Evolutionary conservation across 2,888 invertebrate species (phyloP).

Genomic region (Caenorhabditis sp.): DNA sequence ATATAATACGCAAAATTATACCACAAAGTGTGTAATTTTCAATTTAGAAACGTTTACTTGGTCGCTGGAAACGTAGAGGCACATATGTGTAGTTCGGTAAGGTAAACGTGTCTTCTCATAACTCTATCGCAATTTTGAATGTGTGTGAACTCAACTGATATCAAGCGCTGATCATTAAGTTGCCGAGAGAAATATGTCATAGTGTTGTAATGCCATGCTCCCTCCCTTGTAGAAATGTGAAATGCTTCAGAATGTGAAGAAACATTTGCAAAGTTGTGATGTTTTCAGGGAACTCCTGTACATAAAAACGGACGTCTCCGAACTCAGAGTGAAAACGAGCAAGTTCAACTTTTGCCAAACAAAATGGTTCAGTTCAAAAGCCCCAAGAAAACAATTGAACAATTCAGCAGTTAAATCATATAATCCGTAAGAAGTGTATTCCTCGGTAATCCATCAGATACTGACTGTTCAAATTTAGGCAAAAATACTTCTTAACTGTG

Average conservation of each 20-base stretch:
- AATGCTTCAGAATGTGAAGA: constrained; percentile 10
- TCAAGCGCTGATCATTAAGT: constrained; percentile 17
- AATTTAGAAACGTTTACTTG: constrained; percentile 54
- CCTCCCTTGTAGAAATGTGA: constrained; percentile 40
- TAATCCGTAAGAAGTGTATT: too few species aligned
- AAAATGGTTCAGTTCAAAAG: constrained; percentile 5
- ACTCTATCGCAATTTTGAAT: constrained; percentile 1
- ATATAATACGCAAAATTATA: too few species aligned
- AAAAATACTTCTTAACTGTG: background rate
- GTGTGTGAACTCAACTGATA: constrained; percentile 17
- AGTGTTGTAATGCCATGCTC: constrained; percentile 48
- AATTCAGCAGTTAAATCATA: background rate
- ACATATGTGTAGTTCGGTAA: constrained; percentile 60
- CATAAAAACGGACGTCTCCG: constrained; percentile 13
- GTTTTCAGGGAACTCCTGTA: constrained; percentile 15
- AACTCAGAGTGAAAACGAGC: constrained; percentile 49
- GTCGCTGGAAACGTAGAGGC: constrained; percentile 62
- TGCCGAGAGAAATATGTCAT: constrained; percentile 33
- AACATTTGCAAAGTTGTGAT: background rate
- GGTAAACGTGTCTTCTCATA: constrained; percentile 45
- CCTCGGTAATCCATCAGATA: background rate
- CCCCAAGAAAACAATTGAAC: too few species aligned
- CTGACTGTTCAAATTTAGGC: background rate
- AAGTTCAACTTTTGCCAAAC: constrained; percentile 26
- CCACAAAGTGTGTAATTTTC: background rate